Percentiles rank a stretch among this genome's conserved stretches.
Evolutionary conservation across 2,113 vertebrate species (phyloP).

Genomic region (Glareola pratincola): DNA sequence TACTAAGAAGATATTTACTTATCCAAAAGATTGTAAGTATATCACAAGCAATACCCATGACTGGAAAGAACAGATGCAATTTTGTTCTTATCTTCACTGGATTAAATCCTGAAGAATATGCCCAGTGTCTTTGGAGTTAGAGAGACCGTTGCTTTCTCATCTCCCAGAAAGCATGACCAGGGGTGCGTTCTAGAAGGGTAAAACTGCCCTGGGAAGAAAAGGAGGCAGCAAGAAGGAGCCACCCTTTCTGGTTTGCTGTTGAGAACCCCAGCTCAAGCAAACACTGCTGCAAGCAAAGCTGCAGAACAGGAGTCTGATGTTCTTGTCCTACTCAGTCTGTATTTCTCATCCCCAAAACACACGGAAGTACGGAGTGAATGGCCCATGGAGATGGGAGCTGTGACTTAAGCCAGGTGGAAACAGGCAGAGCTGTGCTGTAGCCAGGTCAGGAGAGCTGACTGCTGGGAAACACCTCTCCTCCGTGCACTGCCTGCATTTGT

Average conservation of each 20-base stretch:
- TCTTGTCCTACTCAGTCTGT: not conserved
- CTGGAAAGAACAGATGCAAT: not conserved
- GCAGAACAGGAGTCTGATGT: not conserved
- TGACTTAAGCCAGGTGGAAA: not conserved
- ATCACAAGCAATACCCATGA: not conserved
- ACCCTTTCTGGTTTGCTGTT: not conserved
- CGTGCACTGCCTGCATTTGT: not conserved
- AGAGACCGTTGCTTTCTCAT: not conserved
- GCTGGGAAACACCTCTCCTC: not conserved
- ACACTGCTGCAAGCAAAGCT: not conserved
- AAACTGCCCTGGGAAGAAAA: not conserved
- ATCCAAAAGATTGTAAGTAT: not conserved
- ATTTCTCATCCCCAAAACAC: not conserved
- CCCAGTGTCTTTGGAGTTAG: not conserved
- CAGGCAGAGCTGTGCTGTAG: not conserved
- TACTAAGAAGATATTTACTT: not conserved
- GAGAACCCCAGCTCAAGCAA: not conserved
- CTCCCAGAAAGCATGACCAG: not conserved
- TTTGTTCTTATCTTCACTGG: not conserved
- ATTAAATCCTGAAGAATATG: not conserved
- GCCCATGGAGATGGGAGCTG: not conserved
- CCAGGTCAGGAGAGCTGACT: not conserved
- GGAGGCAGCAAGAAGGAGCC: not conserved
- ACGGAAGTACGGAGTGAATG: not conserved
- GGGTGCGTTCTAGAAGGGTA: not conserved